Base-by-base conservation (phyloP, 2,888 invertebrate genomes). In the Furcula furcula region DNA sequence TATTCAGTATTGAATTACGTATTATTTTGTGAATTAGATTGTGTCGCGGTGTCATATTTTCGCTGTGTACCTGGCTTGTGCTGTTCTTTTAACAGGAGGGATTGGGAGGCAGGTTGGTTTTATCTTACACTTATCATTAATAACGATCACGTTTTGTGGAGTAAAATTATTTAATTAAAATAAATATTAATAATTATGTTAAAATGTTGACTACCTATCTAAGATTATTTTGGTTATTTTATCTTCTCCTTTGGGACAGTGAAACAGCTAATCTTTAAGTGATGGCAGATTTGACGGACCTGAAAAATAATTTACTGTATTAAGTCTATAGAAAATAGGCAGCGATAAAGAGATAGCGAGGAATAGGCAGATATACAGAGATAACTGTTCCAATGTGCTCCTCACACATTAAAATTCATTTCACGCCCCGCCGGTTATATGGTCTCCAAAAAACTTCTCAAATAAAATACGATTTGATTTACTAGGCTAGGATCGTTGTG, bases 221-320 rank as follows among this genome's bases (percentile, higher is more conserved):
- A 26, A 7, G 5, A 11, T 22, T 13, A 5, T 0, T 7, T 27
- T 10, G 26, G 34, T 55, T 55, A 76, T 62, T 75, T 73, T 46
- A 44, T 67, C 46, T 74, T 79, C 2, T 61, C 55, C 46, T 70
- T 80, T 1, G 78, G 73, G 1, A 86, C 81, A 4, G 62, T 64
- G 80, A 98, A 97, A 78, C 97, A 97, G 56, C 92, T 91, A 60
- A 97, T 95, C 60, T 93, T 92, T 76, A 97, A 96, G 78, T 98
- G 95, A 41, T 91, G 85, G 80, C 97, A 97, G 94, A 98, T 97
- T 85, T 98, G 97, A 25, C 94, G 92, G 0, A 98, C 97, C 97
- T 97, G 78, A 31, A 89, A 90, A 41, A 39, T 41, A 32, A 36
- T 31, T 10, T 9, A n/a, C n/a, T n/a, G n/a, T n/a, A n/a, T n/a